These are phyloP conservation scores for Leptopilina clavipes DNA, from an alignment of 1,140 invertebrate species.

Conservation along the genomic window DNA sequence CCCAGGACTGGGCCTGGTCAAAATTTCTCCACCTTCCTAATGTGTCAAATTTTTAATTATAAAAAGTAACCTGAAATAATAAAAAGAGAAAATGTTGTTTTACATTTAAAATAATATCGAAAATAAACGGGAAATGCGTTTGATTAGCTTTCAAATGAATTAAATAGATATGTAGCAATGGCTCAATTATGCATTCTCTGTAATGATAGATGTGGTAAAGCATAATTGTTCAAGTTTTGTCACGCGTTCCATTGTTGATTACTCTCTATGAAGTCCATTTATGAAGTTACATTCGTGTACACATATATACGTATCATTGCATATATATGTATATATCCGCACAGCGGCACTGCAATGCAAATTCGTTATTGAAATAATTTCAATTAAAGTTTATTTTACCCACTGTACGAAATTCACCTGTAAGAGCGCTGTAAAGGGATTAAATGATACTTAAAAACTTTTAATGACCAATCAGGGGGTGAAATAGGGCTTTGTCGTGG, in stretches of 20 bases:
- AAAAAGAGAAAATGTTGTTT: neutral
- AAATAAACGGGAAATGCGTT: neutral
- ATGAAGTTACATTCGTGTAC: neutral
- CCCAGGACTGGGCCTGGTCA: too few species aligned
- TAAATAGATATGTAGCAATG: neutral
- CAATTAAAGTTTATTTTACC: conserved; percentile 18
- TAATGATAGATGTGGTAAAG: conserved; percentile 3
- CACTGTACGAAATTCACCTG: neutral
- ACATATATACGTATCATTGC: neutral
- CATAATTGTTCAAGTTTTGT: conserved; percentile 9
- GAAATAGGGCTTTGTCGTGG: too few species aligned
- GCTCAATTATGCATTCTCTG: neutral
- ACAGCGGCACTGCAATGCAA: neutral
- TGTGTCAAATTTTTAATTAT: too few species aligned
- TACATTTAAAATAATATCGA: neutral
- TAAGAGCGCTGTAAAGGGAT: too few species aligned
- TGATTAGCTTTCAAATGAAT: conserved; percentile 4
- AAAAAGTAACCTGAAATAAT: too few species aligned
- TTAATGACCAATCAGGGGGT: too few species aligned
- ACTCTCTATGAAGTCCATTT: neutral
- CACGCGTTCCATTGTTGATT: neutral
- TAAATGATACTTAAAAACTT: too few species aligned
- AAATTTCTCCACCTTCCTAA: too few species aligned
- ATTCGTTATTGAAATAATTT: conserved; percentile 3
- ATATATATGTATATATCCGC: neutral